Evolutionary conservation across 92 coral and sea anemone species (phyloP), one percentile per base, ranked within the genome.

Genomic region (Epizoanthus illoricatus): DNA sequence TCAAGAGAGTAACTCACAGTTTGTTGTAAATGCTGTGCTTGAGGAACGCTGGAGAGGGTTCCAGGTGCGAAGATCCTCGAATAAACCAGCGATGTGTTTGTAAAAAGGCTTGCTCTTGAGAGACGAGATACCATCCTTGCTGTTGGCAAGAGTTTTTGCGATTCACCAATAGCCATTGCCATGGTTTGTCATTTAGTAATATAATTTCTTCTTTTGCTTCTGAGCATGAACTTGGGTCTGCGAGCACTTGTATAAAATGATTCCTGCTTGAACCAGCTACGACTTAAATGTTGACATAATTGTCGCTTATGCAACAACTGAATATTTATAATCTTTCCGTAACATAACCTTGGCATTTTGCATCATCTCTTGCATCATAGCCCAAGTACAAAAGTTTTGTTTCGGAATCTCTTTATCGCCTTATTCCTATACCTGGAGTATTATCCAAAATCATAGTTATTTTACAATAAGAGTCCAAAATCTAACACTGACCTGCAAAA

Each of bases 271-370:
- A 58, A 74, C 49, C 39, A 36, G 80, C 49, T 74, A 13, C 65
- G 40, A 74, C 80, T 17, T 33, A 57, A 43, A 17, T 3, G 12
- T 16, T 15, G 40, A 33, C 19, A 18, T n/a, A n/a, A n/a, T 2
- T 65, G 70, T 7, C 57, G 40, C 80, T 74, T 74, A 74, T 74
- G 80, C 65, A 74, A 74, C 66, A 5, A 23, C 42, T 7, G 57
- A 63, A 5, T 56, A n/a, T n/a, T n/a, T n/a, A n/a, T n/a, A 33
- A 4, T 55, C 7, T 56, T 56, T 24, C 80, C 16, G 64, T 19
- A 17, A 74, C 80, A 17, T 49, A 28, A 74, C 47, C 62, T 28
- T 74, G 65, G 39, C 45, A 13, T 72, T 19, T 72, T 72, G 76
- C 76, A 9, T 72, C 76, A 72, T 12, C 76, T 5, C 11, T 15